Percentiles rank a stretch among this genome's conserved stretches.
These are phyloP conservation scores for Pseudomyrmex flavicornis DNA, from an alignment of 1,140 invertebrate species.

Conservation along the genomic window DNA sequence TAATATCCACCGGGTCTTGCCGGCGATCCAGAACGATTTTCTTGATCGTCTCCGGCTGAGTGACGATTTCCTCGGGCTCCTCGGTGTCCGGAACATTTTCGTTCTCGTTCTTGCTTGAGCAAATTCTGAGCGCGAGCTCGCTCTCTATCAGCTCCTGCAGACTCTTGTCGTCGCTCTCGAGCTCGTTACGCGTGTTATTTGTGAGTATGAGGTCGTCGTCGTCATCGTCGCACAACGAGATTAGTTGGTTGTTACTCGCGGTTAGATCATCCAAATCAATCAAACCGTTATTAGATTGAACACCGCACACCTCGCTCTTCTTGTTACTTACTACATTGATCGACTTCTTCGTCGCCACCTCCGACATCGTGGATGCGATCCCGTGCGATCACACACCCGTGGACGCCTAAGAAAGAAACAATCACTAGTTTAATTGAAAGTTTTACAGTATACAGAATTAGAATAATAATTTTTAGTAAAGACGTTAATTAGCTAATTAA, in stretches of 20 bases:
- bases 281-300: constrained; percentile 85
- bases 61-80: constrained; percentile 36
- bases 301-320: constrained; percentile 83
- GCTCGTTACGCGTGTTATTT: constrained; percentile 79
- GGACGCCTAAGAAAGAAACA: constrained; percentile 52
- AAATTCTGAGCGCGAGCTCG: constrained; percentile 82
- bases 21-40: constrained; percentile 75
- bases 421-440: background rate
- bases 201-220: constrained; percentile 78
- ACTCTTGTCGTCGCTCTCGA: constrained; percentile 80
- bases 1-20: constrained; percentile 71
- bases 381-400: constrained; percentile 53
- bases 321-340: constrained; percentile 84
- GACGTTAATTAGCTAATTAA: background rate
- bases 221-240: constrained; percentile 80
- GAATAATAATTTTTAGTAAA: too few relatives aligned
- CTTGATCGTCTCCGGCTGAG: constrained; percentile 71
- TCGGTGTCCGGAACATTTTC: constrained; percentile 54
- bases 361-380: constrained; percentile 78
- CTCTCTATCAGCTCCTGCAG: constrained; percentile 83
- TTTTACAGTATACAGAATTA: background rate
- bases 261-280: constrained; percentile 84
- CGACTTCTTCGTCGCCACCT: constrained; percentile 83
- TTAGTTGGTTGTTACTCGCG: constrained; percentile 81
- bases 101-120: constrained; percentile 66